Percentiles rank a stretch among this genome's conserved stretches.
Conservation (phyloP, 1,140 invertebrate genomes). For the Dendroctonus ponderosae region DNA sequence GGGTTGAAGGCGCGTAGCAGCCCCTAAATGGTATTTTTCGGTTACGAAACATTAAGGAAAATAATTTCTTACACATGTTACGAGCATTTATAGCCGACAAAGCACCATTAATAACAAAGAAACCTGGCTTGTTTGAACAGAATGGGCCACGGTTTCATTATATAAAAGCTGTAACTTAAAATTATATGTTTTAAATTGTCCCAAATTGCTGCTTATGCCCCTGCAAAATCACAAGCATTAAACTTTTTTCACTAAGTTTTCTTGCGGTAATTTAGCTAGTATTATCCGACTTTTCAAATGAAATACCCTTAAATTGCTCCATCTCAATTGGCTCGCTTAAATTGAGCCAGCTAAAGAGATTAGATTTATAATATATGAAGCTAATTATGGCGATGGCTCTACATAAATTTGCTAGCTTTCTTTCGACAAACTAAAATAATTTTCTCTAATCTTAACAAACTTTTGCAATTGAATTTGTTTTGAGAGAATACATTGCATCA, state of each 20-base stretch:
- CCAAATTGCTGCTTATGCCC: conserved; percentile 25
- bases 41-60: conserved; percentile 35
- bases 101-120: conserved; percentile 37
- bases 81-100: conserved; percentile 37
- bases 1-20: conserved; percentile 10
- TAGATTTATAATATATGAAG: not conserved
- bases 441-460: no score
- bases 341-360: not conserved
- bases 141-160: conserved; percentile 37
- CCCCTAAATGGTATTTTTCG: conserved; percentile 31
- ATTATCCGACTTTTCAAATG: conserved; percentile 1
- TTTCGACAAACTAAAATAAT: no score
- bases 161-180: conserved; percentile 33
- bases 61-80: conserved; percentile 39
- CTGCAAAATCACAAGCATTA: conserved; percentile 30
- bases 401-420: no score
- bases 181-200: conserved; percentile 35
- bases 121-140: conserved; percentile 36
- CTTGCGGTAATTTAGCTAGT: conserved; percentile 12
- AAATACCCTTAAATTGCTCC: conserved; percentile 12
- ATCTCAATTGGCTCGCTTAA: conserved; percentile 10
- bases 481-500: not conserved
- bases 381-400: not conserved
- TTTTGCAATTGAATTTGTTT: no score
- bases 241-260: conserved; percentile 18